phyloP scores from a whole-genome alignment of 2,888 invertebrate genomes.

The Yponomeuta cagnagella region DNA sequence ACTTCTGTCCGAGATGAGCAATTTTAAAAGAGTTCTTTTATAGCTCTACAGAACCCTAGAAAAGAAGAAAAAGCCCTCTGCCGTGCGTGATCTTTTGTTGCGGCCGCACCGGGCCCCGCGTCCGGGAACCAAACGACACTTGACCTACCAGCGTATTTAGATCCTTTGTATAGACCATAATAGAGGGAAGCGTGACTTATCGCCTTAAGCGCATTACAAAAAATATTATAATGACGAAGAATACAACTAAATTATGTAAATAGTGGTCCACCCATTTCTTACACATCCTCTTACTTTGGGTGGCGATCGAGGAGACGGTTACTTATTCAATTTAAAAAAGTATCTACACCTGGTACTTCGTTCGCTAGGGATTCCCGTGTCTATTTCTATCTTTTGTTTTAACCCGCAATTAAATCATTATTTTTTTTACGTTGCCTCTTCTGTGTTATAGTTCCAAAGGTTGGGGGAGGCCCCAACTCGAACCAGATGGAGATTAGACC shows the following conservation, averaged over 20 bases:
- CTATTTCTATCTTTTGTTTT: too few relatives aligned
- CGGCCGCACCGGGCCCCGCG: constrained; percentile 36
- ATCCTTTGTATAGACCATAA: constrained; percentile 55
- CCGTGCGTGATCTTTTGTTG: constrained; percentile 12
- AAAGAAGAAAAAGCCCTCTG: neutral
- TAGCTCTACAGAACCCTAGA: neutral
- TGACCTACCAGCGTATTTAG: constrained; percentile 68
- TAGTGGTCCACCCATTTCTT: neutral
- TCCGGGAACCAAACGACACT: constrained; percentile 66
- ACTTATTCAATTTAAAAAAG: neutral
- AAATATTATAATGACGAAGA: constrained; percentile 36
- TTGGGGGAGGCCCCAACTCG: too few relatives aligned
- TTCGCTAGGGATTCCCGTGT: too few relatives aligned
- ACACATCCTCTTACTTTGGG: neutral
- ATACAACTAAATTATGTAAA: constrained; percentile 39
- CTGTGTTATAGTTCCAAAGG: too few relatives aligned
- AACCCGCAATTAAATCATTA: too few relatives aligned
- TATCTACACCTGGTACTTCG: neutral
- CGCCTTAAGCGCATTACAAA: constrained; percentile 39
- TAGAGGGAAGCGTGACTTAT: constrained; percentile 66
- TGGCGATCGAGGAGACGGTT: neutral
- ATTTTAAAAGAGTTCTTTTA: too few relatives aligned
- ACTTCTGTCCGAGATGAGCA: too few relatives aligned
- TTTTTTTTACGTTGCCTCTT: too few relatives aligned
- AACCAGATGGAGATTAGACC: too few relatives aligned